These are phyloP conservation scores for Trilocha varians DNA, from an alignment of 2,888 invertebrate species.

Conservation along the genomic window DNA sequence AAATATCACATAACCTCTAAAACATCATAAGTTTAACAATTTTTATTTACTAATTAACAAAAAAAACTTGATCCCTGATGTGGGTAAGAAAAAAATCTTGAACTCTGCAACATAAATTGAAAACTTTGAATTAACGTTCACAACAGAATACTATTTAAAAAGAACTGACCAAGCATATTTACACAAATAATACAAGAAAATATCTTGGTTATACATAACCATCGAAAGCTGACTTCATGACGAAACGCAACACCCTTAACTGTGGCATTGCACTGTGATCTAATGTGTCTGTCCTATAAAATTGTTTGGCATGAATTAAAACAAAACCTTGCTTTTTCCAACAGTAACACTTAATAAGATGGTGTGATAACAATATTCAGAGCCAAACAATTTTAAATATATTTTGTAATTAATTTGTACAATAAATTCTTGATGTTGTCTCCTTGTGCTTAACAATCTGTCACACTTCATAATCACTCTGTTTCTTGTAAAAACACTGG, in stretches of 20 bases:
- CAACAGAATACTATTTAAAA: too few species aligned
- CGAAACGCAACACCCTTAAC: conserved; percentile 4
- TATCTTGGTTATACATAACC: too few species aligned
- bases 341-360: neutral
- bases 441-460: neutral
- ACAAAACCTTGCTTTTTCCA: conserved; percentile 3
- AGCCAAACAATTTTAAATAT: conserved; percentile 2
- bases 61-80: too few species aligned
- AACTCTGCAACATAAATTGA: too few species aligned
- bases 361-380: neutral
- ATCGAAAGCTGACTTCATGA: too few species aligned
- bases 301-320: conserved; percentile 6
- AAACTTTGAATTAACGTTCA: too few species aligned
- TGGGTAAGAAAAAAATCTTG: too few species aligned
- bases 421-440: neutral
- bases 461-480: neutral
- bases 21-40: too few species aligned
- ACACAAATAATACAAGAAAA: too few species aligned
- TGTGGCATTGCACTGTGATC: conserved; percentile 6
- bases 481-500: neutral
- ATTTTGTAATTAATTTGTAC: neutral
- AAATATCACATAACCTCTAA: too few species aligned
- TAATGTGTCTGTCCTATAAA: conserved; percentile 5
- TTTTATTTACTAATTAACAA: too few species aligned
- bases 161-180: too few species aligned